Conservation (phyloP, 2,888 invertebrate species). For the Melanostoma mellinum region DNA sequence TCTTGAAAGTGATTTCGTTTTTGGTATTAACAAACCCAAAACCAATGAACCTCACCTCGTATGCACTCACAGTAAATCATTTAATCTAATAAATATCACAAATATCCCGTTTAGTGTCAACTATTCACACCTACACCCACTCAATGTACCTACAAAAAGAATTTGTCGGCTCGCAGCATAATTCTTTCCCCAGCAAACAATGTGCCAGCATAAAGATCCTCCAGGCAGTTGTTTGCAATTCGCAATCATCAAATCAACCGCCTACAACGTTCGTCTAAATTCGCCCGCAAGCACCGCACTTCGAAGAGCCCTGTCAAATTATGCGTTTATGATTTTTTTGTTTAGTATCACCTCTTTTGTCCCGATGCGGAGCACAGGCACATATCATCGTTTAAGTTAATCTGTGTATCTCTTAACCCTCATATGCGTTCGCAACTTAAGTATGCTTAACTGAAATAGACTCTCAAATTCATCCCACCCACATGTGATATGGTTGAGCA, state of each 20-base stretch:
- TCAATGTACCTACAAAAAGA: too few species aligned
- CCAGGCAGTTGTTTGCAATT: background rate
- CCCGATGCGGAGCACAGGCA: background rate
- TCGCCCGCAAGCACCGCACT: slow-evolving; percentile 3
- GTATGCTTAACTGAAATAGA: slow-evolving; percentile 39
- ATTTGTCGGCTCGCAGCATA: slow-evolving; percentile 10
- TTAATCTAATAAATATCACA: slow-evolving; percentile 17
- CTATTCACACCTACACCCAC: slow-evolving; percentile 43
- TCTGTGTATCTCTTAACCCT: background rate
- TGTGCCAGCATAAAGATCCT: slow-evolving; percentile 32
- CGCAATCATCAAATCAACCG: slow-evolving; percentile 47
- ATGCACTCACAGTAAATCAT: background rate
- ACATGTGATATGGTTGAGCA: background rate
- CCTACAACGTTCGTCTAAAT: background rate
- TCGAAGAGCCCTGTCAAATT: slow-evolving; percentile 24
- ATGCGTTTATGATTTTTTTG: slow-evolving; percentile 30
- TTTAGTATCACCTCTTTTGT: slow-evolving; percentile 13
- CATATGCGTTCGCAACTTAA: slow-evolving; percentile 29
- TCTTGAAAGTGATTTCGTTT: too few species aligned
- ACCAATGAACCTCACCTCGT: too few species aligned
- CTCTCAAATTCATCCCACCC: slow-evolving; percentile 49
- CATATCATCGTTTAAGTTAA: background rate
- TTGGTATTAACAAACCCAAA: too few species aligned
- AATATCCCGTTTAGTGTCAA: slow-evolving; percentile 40
- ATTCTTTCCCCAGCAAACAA: slow-evolving; percentile 22